These are phyloP conservation scores for Tylochromis polylepis DNA, from an alignment of 2,113 vertebrate species.

Conservation along the genomic window DNA sequence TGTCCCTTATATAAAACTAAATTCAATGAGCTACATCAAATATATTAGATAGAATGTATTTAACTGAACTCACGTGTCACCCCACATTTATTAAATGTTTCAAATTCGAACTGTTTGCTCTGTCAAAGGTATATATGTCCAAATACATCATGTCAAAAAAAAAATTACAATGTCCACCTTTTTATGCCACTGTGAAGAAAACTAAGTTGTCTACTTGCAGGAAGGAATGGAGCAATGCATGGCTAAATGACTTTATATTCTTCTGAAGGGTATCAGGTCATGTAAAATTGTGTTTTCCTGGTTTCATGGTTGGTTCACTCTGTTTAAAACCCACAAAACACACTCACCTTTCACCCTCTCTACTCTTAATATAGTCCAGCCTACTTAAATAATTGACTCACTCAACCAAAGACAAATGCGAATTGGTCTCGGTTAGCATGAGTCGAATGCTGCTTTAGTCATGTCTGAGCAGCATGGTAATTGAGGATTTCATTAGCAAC, in stretches of 20 bases:
- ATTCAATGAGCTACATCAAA: not conserved
- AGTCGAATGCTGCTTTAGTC: not conserved
- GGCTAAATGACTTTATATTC: not conserved
- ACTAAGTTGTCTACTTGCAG: not conserved
- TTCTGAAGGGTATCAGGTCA: not conserved
- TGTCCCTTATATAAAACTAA: not conserved
- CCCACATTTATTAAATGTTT: not conserved
- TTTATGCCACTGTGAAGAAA: not conserved
- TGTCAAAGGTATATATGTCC: not conserved
- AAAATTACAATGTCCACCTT: not conserved
- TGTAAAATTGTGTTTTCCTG: not conserved
- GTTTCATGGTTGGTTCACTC: not conserved
- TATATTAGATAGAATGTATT: not conserved
- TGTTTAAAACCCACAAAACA: not conserved
- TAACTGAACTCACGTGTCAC: not conserved
- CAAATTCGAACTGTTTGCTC: not conserved
- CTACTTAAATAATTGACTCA: not conserved
- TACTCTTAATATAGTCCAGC: not conserved
- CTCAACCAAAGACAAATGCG: not conserved
- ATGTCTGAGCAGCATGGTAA: conserved; percentile 1
- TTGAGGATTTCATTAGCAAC: not conserved
- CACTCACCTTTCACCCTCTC: not conserved
- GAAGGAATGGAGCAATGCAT: not conserved
- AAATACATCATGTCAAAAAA: not conserved
- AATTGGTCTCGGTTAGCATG: not conserved